Evolutionary conservation across 2,888 invertebrate species (phyloP), one percentile per base, ranked within the genome.

Genomic region (Archips crataeganus): DNA sequence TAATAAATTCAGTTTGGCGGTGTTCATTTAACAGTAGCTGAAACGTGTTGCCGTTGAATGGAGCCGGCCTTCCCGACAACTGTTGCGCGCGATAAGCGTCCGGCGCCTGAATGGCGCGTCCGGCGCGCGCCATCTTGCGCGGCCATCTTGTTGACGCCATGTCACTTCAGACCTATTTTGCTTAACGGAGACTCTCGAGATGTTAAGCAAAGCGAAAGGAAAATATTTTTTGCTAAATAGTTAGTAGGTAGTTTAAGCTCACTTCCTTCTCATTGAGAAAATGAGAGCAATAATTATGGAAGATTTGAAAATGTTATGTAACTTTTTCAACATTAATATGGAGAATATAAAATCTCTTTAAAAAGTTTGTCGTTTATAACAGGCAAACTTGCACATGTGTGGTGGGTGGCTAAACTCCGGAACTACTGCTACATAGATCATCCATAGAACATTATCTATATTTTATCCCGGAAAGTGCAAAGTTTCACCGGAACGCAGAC

Each of bases 51-150:
- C 45, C 32, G 63, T 47, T 63, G 54, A 70, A 70, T 54, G 32
- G 62, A n/a, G 42, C 42, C 10, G 32, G 32, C 42, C 57, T 11
- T 42, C 36, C 45, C 11, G 71, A 36, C 72, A 77, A 76, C 77
- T 77, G 76, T 77, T 77, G 77, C 76, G 60, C 62, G 32, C 67
- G 65, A 69, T 69, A 63, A 71, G 71, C 65, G 70, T 60, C 67
- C 64, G 62, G 73, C 51, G 72, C 67, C 62, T 54, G 66, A 65
- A 62, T 59, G 65, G 49, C 59, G 74, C 67, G 60, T 61, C 64
- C 49, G 54, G 60, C 57, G 62, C 49, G 66, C 47, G 77, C 74
- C 77, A 77, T 77, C 45, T 75, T 75, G 77, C 45, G n/a, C 67
- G 51, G 75, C 75, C 70, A 72, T 75, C 23, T 72, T 72, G 66